phyloP scores from a whole-genome alignment of 2,797 vertebrate species.

The Myripristis jacobus region DNA sequence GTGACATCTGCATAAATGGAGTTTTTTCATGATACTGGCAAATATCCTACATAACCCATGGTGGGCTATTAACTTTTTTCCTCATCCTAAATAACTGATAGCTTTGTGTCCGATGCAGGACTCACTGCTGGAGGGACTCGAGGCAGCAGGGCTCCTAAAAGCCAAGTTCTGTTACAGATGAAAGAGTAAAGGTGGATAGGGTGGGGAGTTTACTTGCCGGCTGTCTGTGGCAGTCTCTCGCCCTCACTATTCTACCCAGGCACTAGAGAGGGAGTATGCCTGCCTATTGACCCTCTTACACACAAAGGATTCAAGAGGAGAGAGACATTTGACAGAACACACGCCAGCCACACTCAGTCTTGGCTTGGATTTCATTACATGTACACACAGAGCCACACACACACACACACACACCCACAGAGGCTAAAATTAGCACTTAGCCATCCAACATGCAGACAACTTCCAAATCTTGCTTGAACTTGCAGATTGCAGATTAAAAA shows the following conservation, averaged over 20 bases:
- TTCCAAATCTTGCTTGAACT: constrained; percentile 35
- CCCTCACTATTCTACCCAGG: constrained; percentile 54
- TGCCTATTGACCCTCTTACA: constrained; percentile 77
- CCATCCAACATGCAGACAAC: constrained; percentile 39
- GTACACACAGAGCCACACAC: constrained; percentile 26
- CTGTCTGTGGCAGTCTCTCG: constrained; percentile 33
- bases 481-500: constrained; percentile 33
- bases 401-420: constrained; percentile 5
- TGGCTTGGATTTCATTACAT: constrained; percentile 59
- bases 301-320: constrained; percentile 77
- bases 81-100: neutral
- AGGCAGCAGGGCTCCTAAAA: constrained; percentile 39
- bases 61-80: neutral
- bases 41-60: neutral
- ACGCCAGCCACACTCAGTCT: constrained; percentile 72
- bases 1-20: neutral
- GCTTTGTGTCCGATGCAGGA: constrained; percentile 22
- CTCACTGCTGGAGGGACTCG: neutral
- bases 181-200: constrained; percentile 41
- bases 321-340: constrained; percentile 73
- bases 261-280: constrained; percentile 65
- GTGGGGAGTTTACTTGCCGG: constrained; percentile 4
- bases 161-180: constrained; percentile 30
- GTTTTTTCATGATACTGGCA: neutral
- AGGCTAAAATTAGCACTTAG: constrained; percentile 20